Percentiles rank a stretch among this genome's conserved stretches.
These are phyloP conservation scores for Eleginops maclovinus DNA, from an alignment of 2,113 vertebrate genomes.

Conservation along the genomic window DNA sequence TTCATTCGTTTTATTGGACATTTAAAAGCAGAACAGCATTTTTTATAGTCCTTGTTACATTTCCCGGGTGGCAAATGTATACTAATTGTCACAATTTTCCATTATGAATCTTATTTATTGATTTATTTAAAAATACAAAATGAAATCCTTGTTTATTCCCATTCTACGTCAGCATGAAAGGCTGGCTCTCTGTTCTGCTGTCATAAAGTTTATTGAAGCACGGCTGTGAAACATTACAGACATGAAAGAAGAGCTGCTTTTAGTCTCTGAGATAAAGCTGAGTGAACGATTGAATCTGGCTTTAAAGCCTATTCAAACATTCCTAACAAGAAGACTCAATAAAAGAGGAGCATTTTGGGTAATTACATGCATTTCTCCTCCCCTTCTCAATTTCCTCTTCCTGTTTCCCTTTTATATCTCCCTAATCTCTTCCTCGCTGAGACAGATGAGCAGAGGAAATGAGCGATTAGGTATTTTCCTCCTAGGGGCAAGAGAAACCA, in stretches of 20 bases:
- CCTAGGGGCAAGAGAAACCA: constrained; percentile 47
- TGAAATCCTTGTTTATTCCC: not conserved
- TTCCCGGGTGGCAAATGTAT: not conserved
- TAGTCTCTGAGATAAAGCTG: not conserved
- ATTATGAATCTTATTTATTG: not conserved
- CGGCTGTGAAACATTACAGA: constrained; percentile 2
- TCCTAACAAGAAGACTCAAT: too few relatives aligned
- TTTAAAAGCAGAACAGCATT: not conserved
- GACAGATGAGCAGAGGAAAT: constrained; percentile 69
- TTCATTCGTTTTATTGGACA: not conserved
- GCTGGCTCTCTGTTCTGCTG: not conserved
- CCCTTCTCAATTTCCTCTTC: constrained; percentile 20
- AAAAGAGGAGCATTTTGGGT: constrained; percentile 16
- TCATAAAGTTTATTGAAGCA: not conserved
- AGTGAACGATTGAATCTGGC: not conserved
- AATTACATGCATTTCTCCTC: constrained; percentile 39
- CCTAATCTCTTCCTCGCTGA: constrained; percentile 54
- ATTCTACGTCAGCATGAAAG: too few relatives aligned
- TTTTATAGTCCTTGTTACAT: not conserved
- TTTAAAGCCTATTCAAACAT: not conserved
- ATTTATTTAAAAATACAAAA: not conserved
- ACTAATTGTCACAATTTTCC: too few relatives aligned
- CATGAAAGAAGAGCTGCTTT: not conserved
- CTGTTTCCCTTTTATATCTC: constrained; percentile 53
- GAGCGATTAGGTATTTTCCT: constrained; percentile 70